A percentile compares a stretch with the other conserved stretches of the same genome.
Conservation (phyloP, 2,113 vertebrate species). For the Podarcis raffonei region DNA sequence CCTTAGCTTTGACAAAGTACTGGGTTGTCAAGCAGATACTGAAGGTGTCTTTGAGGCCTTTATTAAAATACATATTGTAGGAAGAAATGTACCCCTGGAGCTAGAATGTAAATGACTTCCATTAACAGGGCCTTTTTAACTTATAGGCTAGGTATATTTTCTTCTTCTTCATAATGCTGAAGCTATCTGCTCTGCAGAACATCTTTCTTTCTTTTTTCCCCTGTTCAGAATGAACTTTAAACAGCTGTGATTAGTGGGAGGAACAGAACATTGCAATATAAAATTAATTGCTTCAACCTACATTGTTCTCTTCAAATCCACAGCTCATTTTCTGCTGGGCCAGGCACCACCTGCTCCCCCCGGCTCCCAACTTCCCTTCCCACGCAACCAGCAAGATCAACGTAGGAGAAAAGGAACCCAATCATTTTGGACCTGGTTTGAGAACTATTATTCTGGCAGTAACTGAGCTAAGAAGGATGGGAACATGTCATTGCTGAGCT, state of each 20-base stretch:
- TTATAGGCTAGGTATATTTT: constrained; percentile 55
- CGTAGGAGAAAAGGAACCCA: constrained; percentile 44
- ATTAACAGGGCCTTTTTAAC: constrained; percentile 60
- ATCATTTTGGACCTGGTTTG: constrained; percentile 17
- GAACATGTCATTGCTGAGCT: constrained; percentile 1
- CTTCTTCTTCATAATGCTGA: constrained; percentile 31
- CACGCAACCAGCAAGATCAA: constrained; percentile 21
- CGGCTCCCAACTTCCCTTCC: constrained; percentile 49
- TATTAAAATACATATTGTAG: constrained; percentile 52
- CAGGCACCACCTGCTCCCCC: constrained; percentile 65
- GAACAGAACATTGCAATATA: constrained; percentile 50
- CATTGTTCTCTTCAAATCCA: constrained; percentile 37
- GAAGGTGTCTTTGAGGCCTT: constrained; percentile 41
- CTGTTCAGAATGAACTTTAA: constrained; percentile 36
- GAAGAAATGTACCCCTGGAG: constrained; percentile 48
- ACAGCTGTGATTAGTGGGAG: constrained; percentile 65
- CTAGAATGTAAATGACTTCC: constrained; percentile 62
- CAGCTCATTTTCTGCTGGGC: constrained; percentile 57
- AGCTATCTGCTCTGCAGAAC: constrained; percentile 58
- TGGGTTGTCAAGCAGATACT: constrained; percentile 36
- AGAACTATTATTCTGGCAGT: constrained; percentile 38
- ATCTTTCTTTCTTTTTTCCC: constrained; percentile 30
- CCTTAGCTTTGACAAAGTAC: not conserved
- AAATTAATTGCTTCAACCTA: constrained; percentile 67
- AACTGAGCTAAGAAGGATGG: constrained; percentile 31